These are phyloP conservation scores for Panulirus ornatus DNA, from an alignment of 1,140 invertebrate genomes.

Conservation along the genomic window DNA sequence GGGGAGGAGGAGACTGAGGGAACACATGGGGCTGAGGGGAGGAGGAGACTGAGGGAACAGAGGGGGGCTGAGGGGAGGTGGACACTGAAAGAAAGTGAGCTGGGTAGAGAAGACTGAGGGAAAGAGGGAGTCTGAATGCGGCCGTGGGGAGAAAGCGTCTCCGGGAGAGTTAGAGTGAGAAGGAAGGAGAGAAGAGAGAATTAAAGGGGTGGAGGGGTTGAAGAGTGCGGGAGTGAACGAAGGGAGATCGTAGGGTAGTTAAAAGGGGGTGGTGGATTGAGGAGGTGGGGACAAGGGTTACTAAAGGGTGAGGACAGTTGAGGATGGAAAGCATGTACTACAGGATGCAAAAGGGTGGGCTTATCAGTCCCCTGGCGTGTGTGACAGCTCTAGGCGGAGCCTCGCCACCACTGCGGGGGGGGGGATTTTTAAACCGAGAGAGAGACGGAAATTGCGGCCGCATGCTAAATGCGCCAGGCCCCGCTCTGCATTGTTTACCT, in stretches of 20 bases:
- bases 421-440: no score
- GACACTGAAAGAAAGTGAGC: no score
- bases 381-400: background rate
- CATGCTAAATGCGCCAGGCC: constrained; percentile 48
- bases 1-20: background rate
- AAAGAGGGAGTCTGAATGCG: no score
- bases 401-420: background rate
- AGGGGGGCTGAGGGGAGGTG: no score
- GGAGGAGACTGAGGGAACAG: no score
- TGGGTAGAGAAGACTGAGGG: no score
- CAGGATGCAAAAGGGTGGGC: background rate
- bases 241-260: background rate
- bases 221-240: background rate
- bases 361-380: no score
- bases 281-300: background rate
- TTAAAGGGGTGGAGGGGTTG: background rate
- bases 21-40: no score
- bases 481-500: constrained; percentile 23
- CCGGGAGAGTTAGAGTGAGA: no score
- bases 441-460: constrained; percentile 52
- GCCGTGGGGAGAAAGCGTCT: no score
- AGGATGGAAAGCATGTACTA: background rate
- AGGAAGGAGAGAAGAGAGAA: background rate
- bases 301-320: background rate
- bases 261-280: background rate